A percentile compares a stretch with the other conserved stretches of the same genome.
phyloP scores from a whole-genome alignment of 2,888 invertebrate species.

The Deilephila elpenor region DNA sequence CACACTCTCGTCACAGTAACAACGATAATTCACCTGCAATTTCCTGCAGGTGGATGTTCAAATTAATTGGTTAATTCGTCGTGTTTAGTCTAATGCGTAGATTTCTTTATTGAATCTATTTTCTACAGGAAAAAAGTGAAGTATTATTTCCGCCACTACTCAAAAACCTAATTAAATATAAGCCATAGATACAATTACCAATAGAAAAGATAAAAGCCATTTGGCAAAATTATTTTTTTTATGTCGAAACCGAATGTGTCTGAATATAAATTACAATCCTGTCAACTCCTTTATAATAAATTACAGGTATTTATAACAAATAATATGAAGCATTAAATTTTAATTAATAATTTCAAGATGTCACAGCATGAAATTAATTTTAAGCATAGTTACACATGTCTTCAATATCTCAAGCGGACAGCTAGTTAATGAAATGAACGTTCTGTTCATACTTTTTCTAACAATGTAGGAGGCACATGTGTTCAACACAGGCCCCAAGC shows the following conservation, averaged over 20 bases:
- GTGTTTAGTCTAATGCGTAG: too few species aligned
- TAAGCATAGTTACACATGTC: conserved; percentile 15
- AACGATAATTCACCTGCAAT: neutral
- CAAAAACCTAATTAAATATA: too few species aligned
- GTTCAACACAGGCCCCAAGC: conserved; percentile 31
- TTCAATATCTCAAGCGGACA: conserved; percentile 20
- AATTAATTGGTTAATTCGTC: neutral
- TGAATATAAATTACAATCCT: neutral
- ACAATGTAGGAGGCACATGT: conserved; percentile 43
- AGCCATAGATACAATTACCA: too few species aligned
- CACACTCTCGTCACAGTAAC: conserved; percentile 1
- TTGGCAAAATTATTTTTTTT: too few species aligned
- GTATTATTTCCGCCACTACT: too few species aligned
- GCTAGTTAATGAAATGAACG: conserved; percentile 22
- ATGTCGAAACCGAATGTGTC: neutral
- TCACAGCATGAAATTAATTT: neutral
- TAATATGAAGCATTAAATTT: neutral
- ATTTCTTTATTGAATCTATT: too few species aligned
- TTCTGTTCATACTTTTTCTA: conserved; percentile 8
- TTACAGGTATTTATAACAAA: neutral
- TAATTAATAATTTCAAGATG: neutral
- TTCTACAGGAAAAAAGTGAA: too few species aligned
- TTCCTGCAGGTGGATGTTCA: neutral
- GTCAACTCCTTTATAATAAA: neutral
- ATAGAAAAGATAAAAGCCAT: neutral